Base-by-base conservation (phyloP, 2,888 invertebrate genomes). In the Mimumesa dahlbomi region DNA sequence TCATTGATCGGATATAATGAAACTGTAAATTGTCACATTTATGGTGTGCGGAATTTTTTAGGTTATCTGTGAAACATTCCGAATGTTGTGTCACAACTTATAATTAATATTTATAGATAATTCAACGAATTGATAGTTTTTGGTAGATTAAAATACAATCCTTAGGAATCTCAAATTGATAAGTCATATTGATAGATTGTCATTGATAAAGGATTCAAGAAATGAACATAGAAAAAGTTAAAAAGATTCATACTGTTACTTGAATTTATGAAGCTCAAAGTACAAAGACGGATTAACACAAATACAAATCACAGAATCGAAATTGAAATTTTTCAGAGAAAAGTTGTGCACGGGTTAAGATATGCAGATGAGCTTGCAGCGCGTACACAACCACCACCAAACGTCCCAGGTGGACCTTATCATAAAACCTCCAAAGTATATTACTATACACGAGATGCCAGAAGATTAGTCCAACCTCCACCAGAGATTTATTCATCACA, bases 381-480 rank as follows among this genome's bases (percentile, higher is more conserved):
- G 7, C 94, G 98, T 82, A 94, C 94, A 54, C 97, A 96, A 86
- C 96, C 96, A 19, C 94, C 91, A 13, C 98, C 97, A 45, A 89
- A 92, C 58, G 88, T 97, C 52, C 98, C 96, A 16, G 95, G 93
- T 70, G 98, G 97, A 7, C 94, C 95, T 1, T 91, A 94, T 25
- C 95, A 96, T 89, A 93, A 93, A 83, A 91, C 96, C 67, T 93
- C 94, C 11, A 93, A 92, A 46, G 97, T 98, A 89, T 97, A 97
- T 88, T 98, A 98, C 85, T 95, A 91, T 85, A 89, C 91, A 0
- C 92, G 98, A 62, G 98, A 98, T 91, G 96, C 91, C 0, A 93
- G 98, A 50, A 92, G 97, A 59, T 94, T 95, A 86, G 95, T 95
- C 2, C 78, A 88, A 9, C 96, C 95, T 1, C 95, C 96, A 0